These are phyloP conservation scores for Saimiri boliviensis DNA, from an alignment of 2,113 vertebrate species.

Conservation along the genomic window DNA sequence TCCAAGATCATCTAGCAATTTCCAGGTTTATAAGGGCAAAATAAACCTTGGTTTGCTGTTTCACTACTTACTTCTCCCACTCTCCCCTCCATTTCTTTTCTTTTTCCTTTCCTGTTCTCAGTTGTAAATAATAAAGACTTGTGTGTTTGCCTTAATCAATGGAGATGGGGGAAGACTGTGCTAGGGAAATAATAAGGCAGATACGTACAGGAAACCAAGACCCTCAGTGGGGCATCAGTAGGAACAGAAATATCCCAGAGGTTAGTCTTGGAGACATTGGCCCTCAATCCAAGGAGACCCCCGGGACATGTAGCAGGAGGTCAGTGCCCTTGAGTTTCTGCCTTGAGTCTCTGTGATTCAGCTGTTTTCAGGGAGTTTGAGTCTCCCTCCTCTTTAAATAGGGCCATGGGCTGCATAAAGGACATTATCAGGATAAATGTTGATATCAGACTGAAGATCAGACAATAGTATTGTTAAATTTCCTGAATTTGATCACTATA, in stretches of 20 bases:
- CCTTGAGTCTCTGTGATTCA: background rate
- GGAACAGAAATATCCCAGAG: background rate
- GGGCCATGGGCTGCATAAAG: background rate
- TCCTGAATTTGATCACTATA: background rate
- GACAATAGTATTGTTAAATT: background rate
- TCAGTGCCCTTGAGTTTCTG: background rate
- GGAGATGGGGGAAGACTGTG: background rate
- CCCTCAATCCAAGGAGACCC: background rate
- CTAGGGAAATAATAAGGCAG: background rate
- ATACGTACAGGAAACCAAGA: background rate
- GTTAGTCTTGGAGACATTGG: background rate
- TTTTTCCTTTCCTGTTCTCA: background rate
- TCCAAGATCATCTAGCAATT: background rate
- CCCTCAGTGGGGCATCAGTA: background rate
- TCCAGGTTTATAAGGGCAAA: background rate
- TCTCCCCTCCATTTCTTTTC: background rate
- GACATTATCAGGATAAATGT: background rate
- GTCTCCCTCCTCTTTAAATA: background rate
- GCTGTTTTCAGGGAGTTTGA: background rate
- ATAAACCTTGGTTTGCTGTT: background rate
- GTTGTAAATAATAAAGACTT: background rate
- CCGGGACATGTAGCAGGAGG: fast-evolving
- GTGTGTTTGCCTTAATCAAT: background rate
- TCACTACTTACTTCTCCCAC: background rate
- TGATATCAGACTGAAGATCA: background rate